A percentile compares a stretch with the other conserved stretches of the same genome.
Conservation (phyloP, 1,140 invertebrate species). For the Platyscapa corneri region DNA sequence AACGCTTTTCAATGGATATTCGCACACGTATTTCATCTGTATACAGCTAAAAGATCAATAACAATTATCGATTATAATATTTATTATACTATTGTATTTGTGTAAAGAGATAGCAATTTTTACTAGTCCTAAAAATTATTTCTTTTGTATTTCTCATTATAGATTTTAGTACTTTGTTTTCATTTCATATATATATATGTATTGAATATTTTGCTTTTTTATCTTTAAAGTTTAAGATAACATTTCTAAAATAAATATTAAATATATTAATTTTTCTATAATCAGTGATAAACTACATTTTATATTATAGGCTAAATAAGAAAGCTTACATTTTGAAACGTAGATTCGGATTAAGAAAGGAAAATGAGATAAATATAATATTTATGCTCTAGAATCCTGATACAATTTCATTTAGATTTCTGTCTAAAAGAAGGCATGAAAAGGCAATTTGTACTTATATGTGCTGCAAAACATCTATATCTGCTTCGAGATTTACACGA, state of each 20-base stretch:
- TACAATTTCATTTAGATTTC: neutral
- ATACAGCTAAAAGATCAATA: neutral
- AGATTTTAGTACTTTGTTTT: neutral
- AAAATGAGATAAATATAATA: neutral
- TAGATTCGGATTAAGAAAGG: neutral
- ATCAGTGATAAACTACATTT: too few species aligned
- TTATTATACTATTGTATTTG: too few species aligned
- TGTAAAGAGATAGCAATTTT: neutral
- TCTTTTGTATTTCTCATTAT: neutral
- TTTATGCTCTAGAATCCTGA: neutral
- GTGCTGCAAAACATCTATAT: too few species aligned
- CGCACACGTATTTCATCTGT: neutral
- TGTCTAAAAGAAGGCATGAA: too few species aligned
- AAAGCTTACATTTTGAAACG: too few species aligned
- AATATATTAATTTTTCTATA: too few species aligned
- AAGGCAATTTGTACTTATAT: too few species aligned
- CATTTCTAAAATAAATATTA: too few species aligned
- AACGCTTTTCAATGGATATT: too few species aligned
- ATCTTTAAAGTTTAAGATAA: neutral
- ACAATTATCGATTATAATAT: constrained; percentile 14
- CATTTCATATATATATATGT: neutral
- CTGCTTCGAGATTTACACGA: neutral
- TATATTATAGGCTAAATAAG: too few species aligned
- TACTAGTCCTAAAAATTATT: neutral
- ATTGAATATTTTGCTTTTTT: too few species aligned